Conservation (phyloP, 2,797 vertebrate species). For the Takifugu rubripes region DNA sequence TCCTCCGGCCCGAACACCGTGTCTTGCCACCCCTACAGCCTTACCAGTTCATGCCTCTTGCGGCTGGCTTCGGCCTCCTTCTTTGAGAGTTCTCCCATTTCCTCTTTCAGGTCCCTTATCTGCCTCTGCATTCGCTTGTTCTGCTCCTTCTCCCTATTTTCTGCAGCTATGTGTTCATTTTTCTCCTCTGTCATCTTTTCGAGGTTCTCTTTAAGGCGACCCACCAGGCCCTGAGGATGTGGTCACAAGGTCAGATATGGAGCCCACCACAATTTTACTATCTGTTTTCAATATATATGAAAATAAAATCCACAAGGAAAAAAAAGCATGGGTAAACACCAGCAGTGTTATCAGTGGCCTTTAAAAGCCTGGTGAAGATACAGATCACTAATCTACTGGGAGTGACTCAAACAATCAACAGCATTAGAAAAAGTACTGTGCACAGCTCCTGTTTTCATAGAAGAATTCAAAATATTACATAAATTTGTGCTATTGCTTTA, state of each 20-base stretch:
- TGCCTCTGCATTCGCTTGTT: slow-evolving; percentile 95
- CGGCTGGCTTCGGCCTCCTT: slow-evolving; percentile 94
- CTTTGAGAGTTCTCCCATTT: slow-evolving; percentile 91
- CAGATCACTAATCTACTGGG: too few species aligned
- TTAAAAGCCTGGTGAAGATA: too few species aligned
- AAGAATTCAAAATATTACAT: too few species aligned
- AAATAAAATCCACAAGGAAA: too few species aligned
- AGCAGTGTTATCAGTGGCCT: too few species aligned
- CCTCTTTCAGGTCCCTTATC: slow-evolving; percentile 92
- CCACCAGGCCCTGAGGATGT: slow-evolving; percentile 78
- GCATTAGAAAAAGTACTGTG: too few species aligned
- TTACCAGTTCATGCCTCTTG: slow-evolving; percentile 96
- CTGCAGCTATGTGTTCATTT: slow-evolving; percentile 81
- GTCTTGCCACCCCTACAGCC: slow-evolving; percentile 17
- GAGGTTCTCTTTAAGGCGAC: slow-evolving; percentile 93
- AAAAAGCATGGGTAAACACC: too few species aligned
- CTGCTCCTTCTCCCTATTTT: slow-evolving; percentile 95
- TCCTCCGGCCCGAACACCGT: slow-evolving; percentile 19
- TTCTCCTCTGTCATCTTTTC: slow-evolving; percentile 95
- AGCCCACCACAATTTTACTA: background rate
- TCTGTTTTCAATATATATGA: too few species aligned
- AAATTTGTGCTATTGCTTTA: too few species aligned
- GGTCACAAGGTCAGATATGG: background rate
- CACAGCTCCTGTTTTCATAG: too few species aligned
- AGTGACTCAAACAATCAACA: too few species aligned